Evolutionary conservation across 1,140 invertebrate genomes (phyloP).

Genomic region (Anoplophora glabripennis): DNA sequence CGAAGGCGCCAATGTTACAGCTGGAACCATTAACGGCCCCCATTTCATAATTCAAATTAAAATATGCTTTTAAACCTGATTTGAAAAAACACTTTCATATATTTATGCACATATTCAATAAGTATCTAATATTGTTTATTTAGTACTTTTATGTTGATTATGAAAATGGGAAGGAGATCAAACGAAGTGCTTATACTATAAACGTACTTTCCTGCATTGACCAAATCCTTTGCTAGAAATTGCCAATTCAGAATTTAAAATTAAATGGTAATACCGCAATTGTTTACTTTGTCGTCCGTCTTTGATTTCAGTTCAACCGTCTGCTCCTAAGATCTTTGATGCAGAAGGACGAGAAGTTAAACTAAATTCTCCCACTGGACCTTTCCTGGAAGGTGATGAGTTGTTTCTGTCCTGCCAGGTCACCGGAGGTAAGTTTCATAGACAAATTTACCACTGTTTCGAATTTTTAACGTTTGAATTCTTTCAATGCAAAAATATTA

Average conservation of each 20-base stretch:
- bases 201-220: not conserved
- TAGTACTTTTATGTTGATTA: too few relatives aligned
- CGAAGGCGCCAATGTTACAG: too few relatives aligned
- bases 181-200: not conserved
- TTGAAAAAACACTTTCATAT: too few relatives aligned
- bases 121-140: too few relatives aligned
- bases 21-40: too few relatives aligned
- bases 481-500: too few relatives aligned
- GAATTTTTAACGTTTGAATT: too few relatives aligned
- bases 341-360: slow-evolving; percentile 73
- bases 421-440: slow-evolving; percentile 66
- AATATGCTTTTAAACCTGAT: too few relatives aligned
- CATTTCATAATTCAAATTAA: too few relatives aligned
- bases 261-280: not conserved
- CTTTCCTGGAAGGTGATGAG: slow-evolving; percentile 78
- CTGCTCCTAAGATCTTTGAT: slow-evolving; percentile 75
- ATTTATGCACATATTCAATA: too few relatives aligned
- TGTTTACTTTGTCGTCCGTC: slow-evolving; percentile 29
- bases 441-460: not conserved
- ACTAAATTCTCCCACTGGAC: slow-evolving; percentile 63
- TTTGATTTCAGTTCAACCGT: slow-evolving; percentile 67
- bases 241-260: slow-evolving; percentile 13
- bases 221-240: not conserved
- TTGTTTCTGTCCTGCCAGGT: slow-evolving; percentile 79
- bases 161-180: too few relatives aligned